Base-by-base conservation (phyloP, 1,140 invertebrate genomes). In the Diabrotica virgifera region DNA sequence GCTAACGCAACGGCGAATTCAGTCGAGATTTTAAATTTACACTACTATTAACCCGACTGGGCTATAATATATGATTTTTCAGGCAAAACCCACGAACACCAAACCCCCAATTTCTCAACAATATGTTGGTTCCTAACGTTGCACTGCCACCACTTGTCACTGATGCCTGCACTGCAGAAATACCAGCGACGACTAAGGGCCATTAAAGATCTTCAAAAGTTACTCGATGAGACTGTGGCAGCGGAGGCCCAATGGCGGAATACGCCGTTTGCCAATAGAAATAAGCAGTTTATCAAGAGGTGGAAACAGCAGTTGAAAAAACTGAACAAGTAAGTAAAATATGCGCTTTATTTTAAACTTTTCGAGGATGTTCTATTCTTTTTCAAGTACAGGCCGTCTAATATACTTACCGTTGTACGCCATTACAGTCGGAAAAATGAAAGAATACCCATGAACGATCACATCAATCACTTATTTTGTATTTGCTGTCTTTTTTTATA, bases 71-170 rank as follows among this genome's bases (percentile, higher is more conserved):
- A 60, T 67, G 61, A 52, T 36, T 14, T 51, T 36, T 59, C 10
- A 46, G 83, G 79, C 36, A 81, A 84, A 65, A 81, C 81, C 12
- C 84, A 87, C 72, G 79, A 80, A 53, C 91, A 89, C 87, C 84
- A 85, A 50, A 89, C 93, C 60, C 84, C 89, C 0, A 97, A 96
- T 75, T 98, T 99, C 80, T 90, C 93, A 36, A 98, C 96, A 0
- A 92, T 97, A 70, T 98, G 96, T 77, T 98, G 96, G 92, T 98
- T 97, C 80, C 81, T 98, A 36, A 97, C 96, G 0, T 82, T 98
- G 10, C 93, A 96, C 77, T 92, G 90, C 76, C 94, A 98, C 81
- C 94, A 98, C 77, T 83, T 98, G 51, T 90, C 93, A 35, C 84
- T 97, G 36, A 82, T 97, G 66, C 95, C 96, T 5, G 89, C 92